Base-by-base conservation (phyloP, 2,797 vertebrate species). In the Lates japonicus region DNA sequence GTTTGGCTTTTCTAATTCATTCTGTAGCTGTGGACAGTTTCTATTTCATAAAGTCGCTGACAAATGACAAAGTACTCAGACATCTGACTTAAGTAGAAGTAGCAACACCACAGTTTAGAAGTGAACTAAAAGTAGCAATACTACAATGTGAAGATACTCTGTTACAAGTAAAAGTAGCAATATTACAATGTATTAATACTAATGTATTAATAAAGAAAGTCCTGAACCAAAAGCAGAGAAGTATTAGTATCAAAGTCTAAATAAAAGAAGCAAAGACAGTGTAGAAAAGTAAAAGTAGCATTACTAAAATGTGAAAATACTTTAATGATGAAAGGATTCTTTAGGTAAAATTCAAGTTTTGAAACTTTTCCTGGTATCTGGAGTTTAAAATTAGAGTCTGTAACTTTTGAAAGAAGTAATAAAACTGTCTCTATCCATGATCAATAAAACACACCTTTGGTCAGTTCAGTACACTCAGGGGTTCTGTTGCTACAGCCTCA, bases 1-100 rank as follows among this genome's bases (percentile, higher is more conserved):
- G 51, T 46, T 70, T 25, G 25, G 52, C 31, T 60, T 58, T 73
- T 72, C 22, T 17, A 20, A 41, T 71, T 42, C 20, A 25, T 10
- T 1, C 17, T 42, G 57, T 9, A 7, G 25, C 9, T 6, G 35
- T 1, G 29, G 48, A 49, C 51, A 57, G 17, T 51, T 61, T 39
- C 13, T 55, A 7, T 19, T 55, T 57, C 37, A 37, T 37, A 14
- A 48, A 46, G 37, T 29, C 4, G 25, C 25, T 25, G 46, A 44
- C 37, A 8, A 44, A 55, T 46, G n/a, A 42, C 25, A 75, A 3
- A 52, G 54, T 61, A 49, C 46, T 49, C 46, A 13, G 51, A 52
- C n/a, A 13, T 54, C 29, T 54, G 3, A 51, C 49, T 51, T 7
- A n/a, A n/a, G 48, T 7, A 51, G 5, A n/a, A n/a, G 49, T 5